These are phyloP conservation scores for Ovis canadensis DNA, from an alignment of 2,113 vertebrate species.

Conservation along the genomic window DNA sequence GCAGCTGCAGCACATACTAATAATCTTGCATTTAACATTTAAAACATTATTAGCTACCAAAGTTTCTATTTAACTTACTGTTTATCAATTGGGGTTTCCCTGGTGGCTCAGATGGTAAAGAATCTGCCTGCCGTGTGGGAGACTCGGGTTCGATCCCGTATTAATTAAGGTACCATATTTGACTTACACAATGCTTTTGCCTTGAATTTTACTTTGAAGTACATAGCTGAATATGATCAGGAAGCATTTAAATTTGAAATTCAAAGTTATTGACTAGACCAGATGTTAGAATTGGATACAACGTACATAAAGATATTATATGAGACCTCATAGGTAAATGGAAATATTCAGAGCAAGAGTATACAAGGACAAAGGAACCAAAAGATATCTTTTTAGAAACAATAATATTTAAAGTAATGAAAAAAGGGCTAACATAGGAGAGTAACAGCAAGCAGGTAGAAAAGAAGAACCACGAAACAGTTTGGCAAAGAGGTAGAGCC, in stretches of 20 bases:
- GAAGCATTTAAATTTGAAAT: neutral
- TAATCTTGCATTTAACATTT: neutral
- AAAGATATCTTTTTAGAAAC: neutral
- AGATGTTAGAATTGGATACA: neutral
- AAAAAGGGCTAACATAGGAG: neutral
- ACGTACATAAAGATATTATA: neutral
- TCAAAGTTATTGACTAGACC: neutral
- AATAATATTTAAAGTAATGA: neutral
- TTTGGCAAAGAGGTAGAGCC: neutral
- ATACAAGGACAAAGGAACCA: neutral
- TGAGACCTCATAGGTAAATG: neutral
- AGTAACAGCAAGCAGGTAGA: neutral
- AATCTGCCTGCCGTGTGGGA: neutral
- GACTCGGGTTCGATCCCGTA: fast-evolving
- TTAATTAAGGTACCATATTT: neutral
- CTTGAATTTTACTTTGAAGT: neutral
- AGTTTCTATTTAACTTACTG: neutral
- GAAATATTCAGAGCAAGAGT: neutral
- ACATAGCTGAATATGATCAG: neutral
- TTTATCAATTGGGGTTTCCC: neutral
- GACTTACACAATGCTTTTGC: neutral
- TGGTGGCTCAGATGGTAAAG: neutral
- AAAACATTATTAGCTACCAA: neutral
- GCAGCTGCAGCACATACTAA: too few relatives aligned
- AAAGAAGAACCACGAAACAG: neutral